Evolutionary conservation across 2,888 invertebrate species (phyloP), one percentile per base, ranked within the genome.

Genomic region (Noctua fimbriata): DNA sequence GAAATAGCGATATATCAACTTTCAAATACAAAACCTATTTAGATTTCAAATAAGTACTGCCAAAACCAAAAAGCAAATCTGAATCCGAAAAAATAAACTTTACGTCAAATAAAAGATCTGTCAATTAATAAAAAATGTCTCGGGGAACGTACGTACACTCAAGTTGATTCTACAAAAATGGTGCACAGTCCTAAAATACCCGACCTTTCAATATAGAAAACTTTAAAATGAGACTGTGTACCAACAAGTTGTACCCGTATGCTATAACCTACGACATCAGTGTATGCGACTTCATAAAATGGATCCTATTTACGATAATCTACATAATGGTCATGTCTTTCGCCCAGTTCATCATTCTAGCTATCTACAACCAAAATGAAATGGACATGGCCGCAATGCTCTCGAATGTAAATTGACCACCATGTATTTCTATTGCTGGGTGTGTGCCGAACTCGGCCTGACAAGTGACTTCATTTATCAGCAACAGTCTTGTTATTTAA

Each of bases 361-460:
- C 88, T 49, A 18, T 92, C 0, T 88, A 91, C 36, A 85, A 92
- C 5, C 88, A 94, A 28, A 87, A 88, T 18, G 94, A 94, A 60
- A 80, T 95, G 86, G 94, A 95, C 1, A 91, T 93, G 87, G 87
- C 90, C 0, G 95, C 95, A 0, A 84, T 95, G 89, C 44, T 95
- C 24, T 52, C 90, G 3, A 86, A 66, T 72, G 73, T 72, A 6
- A 77, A 66, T 24, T 83, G 44, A 82, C 1, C 0, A 58, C 2
- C 18, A 84, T 85, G 83, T 86, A 73, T 63, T 83, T 67, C 24
- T 80, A 83, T 14, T 80, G 80, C n/a, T 86, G 85, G 86, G 74
- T 80, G 2, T 86, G 80, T 47, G 73, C 80, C 24, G 76, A 86
- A 28, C 73, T 85, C 4, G 63, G 72, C 24, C 24, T 85, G 0